A percentile compares a stretch with the other conserved stretches of the same genome.
Evolutionary conservation across 2,888 invertebrate species (phyloP).

Genomic region (Chymomyza amoena): DNA sequence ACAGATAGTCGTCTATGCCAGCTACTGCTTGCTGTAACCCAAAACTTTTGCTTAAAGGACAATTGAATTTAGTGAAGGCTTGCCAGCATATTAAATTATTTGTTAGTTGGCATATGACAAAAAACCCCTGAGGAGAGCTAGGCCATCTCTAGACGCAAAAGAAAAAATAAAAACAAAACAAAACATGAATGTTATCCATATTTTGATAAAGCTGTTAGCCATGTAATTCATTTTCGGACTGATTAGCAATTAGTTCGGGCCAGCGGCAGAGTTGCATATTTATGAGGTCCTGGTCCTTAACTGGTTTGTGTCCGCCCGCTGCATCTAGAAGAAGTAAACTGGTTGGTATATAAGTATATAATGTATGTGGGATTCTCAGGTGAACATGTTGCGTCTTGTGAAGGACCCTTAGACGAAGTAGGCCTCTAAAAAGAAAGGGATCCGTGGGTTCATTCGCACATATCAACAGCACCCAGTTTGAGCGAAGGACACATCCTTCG

Average conservation of each 20-base stretch:
- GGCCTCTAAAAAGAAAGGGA: too few species aligned
- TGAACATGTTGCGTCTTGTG: too few species aligned
- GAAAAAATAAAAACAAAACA: neutral
- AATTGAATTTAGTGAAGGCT: neutral
- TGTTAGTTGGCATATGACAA: constrained; percentile 8
- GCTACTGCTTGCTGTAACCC: neutral
- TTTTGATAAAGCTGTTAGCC: neutral
- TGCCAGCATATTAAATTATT: neutral
- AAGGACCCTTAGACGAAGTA: too few species aligned
- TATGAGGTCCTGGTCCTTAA: neutral
- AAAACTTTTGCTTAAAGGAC: neutral
- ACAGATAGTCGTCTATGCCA: neutral
- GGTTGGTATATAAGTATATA: too few species aligned
- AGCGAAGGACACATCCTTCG: too few species aligned
- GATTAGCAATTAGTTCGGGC: neutral
- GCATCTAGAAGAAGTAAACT: too few species aligned
- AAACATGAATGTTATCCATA: neutral
- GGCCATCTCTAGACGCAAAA: neutral
- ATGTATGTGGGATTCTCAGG: too few species aligned
- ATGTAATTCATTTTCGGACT: neutral
- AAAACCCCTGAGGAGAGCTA: neutral
- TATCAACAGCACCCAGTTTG: too few species aligned
- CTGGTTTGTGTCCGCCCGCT: too few species aligned
- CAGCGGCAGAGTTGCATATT: neutral
- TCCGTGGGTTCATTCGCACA: too few species aligned